These are phyloP conservation scores for Arge pagana DNA, from an alignment of 2,888 invertebrate genomes.

Conservation along the genomic window DNA sequence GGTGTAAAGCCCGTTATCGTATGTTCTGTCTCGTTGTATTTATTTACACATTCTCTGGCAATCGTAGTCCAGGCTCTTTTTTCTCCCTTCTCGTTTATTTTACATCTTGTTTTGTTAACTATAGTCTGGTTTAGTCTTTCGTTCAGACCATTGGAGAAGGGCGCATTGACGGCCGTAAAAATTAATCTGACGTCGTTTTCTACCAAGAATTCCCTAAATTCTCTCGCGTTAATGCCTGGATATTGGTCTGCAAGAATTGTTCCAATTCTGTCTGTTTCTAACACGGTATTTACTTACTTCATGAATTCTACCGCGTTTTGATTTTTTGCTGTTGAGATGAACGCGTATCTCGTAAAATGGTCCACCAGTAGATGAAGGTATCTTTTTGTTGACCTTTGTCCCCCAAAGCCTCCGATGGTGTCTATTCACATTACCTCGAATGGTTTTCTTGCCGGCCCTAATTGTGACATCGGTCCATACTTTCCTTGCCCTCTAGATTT, in stretches of 20 bases:
- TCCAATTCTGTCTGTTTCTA: too few relatives aligned
- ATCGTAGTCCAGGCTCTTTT: constrained; percentile 2
- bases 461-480: background rate
- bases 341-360: constrained; percentile 30
- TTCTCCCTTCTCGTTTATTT: background rate
- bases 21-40: constrained; percentile 6
- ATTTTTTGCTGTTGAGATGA: constrained; percentile 27
- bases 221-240: too few relatives aligned
- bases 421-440: constrained; percentile 9
- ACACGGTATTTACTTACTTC: too few relatives aligned
- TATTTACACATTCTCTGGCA: constrained; percentile 3
- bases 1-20: constrained; percentile 13
- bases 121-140: constrained; percentile 8
- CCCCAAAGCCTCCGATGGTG: constrained; percentile 18
- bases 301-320: constrained; percentile 30
- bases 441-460: constrained; percentile 2
- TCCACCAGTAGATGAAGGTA: constrained; percentile 15
- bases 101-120: constrained; percentile 2
- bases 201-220: constrained; percentile 19
- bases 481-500: constrained; percentile 1
- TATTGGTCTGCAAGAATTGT: too few relatives aligned
- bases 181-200: background rate
- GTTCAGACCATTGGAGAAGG: too few relatives aligned
- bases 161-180: background rate
- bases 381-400: constrained; percentile 12